phyloP scores from a whole-genome alignment of 2,888 invertebrate species.

The Xylota segnis region DNA sequence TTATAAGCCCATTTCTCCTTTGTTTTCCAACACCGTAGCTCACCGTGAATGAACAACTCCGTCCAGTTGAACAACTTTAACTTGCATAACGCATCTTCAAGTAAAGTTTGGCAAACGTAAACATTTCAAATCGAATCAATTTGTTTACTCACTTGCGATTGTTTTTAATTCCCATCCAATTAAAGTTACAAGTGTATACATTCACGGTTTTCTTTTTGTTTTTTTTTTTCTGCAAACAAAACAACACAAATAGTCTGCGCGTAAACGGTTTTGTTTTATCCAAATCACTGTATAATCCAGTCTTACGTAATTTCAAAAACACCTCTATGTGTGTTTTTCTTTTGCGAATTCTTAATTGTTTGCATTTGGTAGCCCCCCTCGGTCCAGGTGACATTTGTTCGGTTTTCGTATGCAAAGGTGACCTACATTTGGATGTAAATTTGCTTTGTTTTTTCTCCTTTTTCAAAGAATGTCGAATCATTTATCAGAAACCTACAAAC shows the following conservation, averaged over 20 bases:
- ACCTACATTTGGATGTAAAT: slow-evolving; percentile 57
- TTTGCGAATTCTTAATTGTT: slow-evolving; percentile 9
- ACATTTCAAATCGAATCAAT: background rate
- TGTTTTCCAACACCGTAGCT: too few relatives aligned
- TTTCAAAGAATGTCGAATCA: slow-evolving; percentile 19
- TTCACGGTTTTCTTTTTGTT: too few relatives aligned
- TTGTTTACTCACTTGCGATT: slow-evolving; percentile 21
- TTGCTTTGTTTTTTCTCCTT: slow-evolving; percentile 9
- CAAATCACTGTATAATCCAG: slow-evolving; percentile 1
- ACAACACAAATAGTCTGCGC: background rate
- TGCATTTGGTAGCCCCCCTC: background rate
- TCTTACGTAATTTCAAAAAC: slow-evolving; percentile 21
- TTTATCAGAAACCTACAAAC: slow-evolving; percentile 1
- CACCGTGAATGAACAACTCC: background rate
- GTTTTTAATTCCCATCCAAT: slow-evolving; percentile 33
- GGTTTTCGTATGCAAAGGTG: slow-evolving; percentile 23
- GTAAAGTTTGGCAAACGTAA: background rate
- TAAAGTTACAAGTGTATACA: slow-evolving; percentile 1
- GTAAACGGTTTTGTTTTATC: background rate
- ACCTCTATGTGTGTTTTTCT: slow-evolving; percentile 12
- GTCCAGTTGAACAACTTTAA: background rate
- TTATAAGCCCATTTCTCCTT: background rate
- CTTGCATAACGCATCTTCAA: slow-evolving; percentile 18
- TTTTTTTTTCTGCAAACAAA: slow-evolving; percentile 11
- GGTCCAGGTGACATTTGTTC: background rate